Evolutionary conservation across 2,113 vertebrate species (phyloP), one percentile per base, ranked within the genome.

Genomic region (Leucoraja erinaceus): DNA sequence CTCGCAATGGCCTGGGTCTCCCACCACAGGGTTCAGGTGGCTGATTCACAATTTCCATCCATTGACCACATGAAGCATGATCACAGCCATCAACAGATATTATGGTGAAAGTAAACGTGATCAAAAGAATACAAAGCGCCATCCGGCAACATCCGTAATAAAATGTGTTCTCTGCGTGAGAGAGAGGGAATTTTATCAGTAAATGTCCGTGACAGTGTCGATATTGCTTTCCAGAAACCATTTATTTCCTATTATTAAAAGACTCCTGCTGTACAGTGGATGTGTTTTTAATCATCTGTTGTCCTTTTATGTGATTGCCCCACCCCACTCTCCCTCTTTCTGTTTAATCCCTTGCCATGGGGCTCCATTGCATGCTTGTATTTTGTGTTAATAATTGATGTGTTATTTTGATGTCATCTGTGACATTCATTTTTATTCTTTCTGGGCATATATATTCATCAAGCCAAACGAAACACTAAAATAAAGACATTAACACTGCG

Each of bases 361-460:
- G 68, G 33, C 16, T 33, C 31, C 5, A 28, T 1, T 22, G 33
- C 68, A 70, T 5, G 22, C 38, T 38, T 47, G 38, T 22, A 91
- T 91, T 72, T 54, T 72, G 68, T 54, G n/a, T 91, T 91, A 91
- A 91, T 72, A 91, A 72, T 91, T 72, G 47, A 91, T 91, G 33
- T 91, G 33, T 47, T 28, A 38, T 90, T 84, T 88, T 61, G 28
- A 3, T 91, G 90, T 47, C 90, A 91, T 72, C 38, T 74, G 68
- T 54, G 68, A 54, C 16, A 54, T 91, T 91, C 66, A 72, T 91
- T 91, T 91, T 91, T 72, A 54, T 91, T 72, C 68, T 91, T 54
- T 28, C 90, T 54, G 8, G 3, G 33, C 33, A 72, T 91, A 47
- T 70, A 91, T 91, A 72, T 70, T 38, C 25, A 91, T 91, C 59